Conservation (phyloP, 1,140 invertebrate species). For the Ostrea denselamellosa region DNA sequence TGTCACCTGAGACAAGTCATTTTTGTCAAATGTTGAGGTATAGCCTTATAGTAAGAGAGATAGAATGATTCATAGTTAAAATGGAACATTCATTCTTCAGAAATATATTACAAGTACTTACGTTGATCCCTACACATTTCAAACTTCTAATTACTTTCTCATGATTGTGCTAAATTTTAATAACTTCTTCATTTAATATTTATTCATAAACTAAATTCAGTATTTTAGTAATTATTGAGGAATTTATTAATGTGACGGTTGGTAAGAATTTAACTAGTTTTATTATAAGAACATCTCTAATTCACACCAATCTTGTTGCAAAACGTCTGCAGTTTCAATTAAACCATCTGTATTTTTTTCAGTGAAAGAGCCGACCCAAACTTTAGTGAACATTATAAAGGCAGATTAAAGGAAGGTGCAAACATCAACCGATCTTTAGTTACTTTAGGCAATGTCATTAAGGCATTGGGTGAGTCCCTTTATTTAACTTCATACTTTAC, state of each 20-base stretch:
- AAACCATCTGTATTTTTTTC: slow-evolving; percentile 48
- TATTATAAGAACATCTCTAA: no score
- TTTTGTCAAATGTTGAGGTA: slow-evolving; percentile 1
- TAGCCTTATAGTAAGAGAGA: not conserved
- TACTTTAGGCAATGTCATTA: slow-evolving; percentile 91
- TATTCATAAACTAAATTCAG: not conserved
- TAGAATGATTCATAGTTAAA: not conserved
- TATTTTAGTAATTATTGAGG: not conserved
- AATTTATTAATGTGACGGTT: not conserved
- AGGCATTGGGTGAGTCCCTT: slow-evolving; percentile 83
- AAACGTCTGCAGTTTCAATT: no score
- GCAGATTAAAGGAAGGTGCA: slow-evolving; percentile 90
- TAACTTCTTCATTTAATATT: not conserved
- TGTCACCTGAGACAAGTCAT: not conserved
- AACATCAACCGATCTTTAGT: slow-evolving; percentile 96
- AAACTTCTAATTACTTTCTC: not conserved
- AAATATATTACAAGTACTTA: not conserved
- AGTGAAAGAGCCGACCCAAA: slow-evolving; percentile 75
- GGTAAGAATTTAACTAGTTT: not conserved
- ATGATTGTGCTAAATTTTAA: not conserved
- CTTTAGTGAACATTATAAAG: slow-evolving; percentile 78
- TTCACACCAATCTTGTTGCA: no score
- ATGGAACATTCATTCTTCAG: not conserved
- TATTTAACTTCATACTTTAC: slow-evolving; percentile 18
- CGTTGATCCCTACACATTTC: not conserved